Evolutionary conservation across 2,113 vertebrate species (phyloP).

Genomic region (Ascaphus truei): DNA sequence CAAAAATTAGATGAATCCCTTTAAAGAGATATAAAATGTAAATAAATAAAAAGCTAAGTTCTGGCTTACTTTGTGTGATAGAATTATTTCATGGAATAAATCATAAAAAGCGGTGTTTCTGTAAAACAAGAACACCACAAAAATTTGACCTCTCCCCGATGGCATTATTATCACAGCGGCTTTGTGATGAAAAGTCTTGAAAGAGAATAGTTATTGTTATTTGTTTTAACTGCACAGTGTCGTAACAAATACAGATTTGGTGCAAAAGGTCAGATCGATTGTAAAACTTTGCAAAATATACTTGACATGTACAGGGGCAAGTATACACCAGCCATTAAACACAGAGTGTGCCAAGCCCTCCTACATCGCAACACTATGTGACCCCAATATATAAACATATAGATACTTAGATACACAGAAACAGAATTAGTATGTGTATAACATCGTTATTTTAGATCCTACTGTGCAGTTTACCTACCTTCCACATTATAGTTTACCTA

Average conservation of each 20-base stretch:
- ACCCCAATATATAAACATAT: no score
- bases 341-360: no score
- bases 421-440: no score
- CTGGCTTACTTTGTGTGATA: conserved; percentile 32
- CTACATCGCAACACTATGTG: no score
- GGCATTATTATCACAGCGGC: conserved; percentile 26
- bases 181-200: not conserved
- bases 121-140: conserved; percentile 10
- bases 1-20: conserved; percentile 39
- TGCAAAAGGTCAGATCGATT: not conserved
- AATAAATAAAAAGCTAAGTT: conserved; percentile 35
- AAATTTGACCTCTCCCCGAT: conserved; percentile 33
- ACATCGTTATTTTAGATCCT: no score
- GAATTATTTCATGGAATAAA: conserved; percentile 30
- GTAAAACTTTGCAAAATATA: no score
- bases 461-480: no score
- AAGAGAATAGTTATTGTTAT: not conserved
- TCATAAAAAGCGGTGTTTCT: conserved; percentile 33
- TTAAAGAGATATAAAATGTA: conserved; percentile 36
- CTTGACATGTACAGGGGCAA: no score
- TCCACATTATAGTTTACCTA: no score
- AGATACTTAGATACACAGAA: no score
- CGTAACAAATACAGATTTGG: not conserved
- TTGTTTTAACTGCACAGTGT: conserved; percentile 10
- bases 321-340: no score